Evolutionary conservation across 30 jellyfish, hydroid and myxozoan species (phyloP).

Genomic region (Aurelia sp.): DNA sequence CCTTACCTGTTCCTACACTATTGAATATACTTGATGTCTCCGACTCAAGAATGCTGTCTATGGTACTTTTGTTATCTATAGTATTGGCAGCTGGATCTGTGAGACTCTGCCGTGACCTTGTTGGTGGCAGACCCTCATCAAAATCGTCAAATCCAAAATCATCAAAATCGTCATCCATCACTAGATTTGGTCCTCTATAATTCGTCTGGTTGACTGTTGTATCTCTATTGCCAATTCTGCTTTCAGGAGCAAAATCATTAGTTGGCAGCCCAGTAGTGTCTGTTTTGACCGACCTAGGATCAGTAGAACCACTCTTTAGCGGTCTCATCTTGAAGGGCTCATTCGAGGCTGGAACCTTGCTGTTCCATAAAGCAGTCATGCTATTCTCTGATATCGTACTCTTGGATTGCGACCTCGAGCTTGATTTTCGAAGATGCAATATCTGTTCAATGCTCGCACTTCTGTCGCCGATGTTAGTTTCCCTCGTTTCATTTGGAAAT

Average conservation of each 20-base stretch:
- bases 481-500: slow-evolving; percentile 42
- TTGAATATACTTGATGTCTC: slow-evolving; percentile 1
- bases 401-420: slow-evolving; percentile 20
- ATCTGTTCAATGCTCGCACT: slow-evolving; percentile 16
- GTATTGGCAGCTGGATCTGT: neutral
- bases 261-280: slow-evolving; percentile 29
- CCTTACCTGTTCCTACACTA: neutral
- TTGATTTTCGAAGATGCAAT: slow-evolving; percentile 9
- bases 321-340: slow-evolving; percentile 40
- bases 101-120: slow-evolving; percentile 23
- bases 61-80: neutral
- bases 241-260: neutral
- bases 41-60: slow-evolving; percentile 13
- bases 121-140: slow-evolving; percentile 40
- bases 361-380: slow-evolving; percentile 63
- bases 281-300: neutral
- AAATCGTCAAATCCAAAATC: slow-evolving; percentile 83
- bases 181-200: slow-evolving; percentile 48
- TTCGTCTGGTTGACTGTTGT: slow-evolving; percentile 26
- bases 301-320: slow-evolving; percentile 6
- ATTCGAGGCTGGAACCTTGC: neutral
- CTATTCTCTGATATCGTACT: slow-evolving; percentile 69
- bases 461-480: slow-evolving; percentile 2
- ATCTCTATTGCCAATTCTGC: neutral
- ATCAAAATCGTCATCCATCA: slow-evolving; percentile 82